Base-by-base conservation (phyloP, 2,113 vertebrate species). In the Limnothrissa miodon region DNA sequence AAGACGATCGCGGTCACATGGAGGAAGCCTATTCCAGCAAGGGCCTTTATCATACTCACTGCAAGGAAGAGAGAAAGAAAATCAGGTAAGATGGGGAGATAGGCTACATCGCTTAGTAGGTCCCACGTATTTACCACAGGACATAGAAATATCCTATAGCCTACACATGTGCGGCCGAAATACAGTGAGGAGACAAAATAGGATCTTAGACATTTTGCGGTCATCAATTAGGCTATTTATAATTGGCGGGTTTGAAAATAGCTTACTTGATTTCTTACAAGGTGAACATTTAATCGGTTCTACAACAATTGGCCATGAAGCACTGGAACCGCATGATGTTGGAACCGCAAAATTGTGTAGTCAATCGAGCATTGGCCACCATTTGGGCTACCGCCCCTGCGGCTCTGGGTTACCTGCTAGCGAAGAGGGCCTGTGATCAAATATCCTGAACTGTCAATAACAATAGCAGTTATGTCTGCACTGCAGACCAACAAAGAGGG, bases 1-100 rank as follows among this genome's bases (percentile, higher is more conserved):
- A 95, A 90, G 90, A 95, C 91, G 87, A 95, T 91, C 82, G 92
- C 84, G 23, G 92, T 91, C 29, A 95, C 83, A 87, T 95, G 95
- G 86, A 95, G 87, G 83, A 93, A 80, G 53, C 94, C 91, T 87
- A 95, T 93, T 89, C 91, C 94, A 85, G 85, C 92, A 86, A 95
- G 87, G 86, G 93, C 89, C 90, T 89, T 87, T 85, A 95, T 92
- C 95, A 95, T 95, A 79, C 87, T 94, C 91, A 83, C 90, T 84
- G 33, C 33, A 39, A 36, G 25, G 36, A 29, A 74, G 66, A 74
- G 62, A 70, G 6, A 29, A 25, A 70, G 78, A 80, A n/a, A 23
- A 36, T 39, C n/a, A 78, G 46, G 39, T 19, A 42, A 33, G 78
- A 79, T 39, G 45, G 62, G 48, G 70, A 62, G 25, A 39, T 36